These are phyloP conservation scores for Didymodactylos carnosus DNA, from an alignment of 2,888 invertebrate genomes.

Conservation along the genomic window DNA sequence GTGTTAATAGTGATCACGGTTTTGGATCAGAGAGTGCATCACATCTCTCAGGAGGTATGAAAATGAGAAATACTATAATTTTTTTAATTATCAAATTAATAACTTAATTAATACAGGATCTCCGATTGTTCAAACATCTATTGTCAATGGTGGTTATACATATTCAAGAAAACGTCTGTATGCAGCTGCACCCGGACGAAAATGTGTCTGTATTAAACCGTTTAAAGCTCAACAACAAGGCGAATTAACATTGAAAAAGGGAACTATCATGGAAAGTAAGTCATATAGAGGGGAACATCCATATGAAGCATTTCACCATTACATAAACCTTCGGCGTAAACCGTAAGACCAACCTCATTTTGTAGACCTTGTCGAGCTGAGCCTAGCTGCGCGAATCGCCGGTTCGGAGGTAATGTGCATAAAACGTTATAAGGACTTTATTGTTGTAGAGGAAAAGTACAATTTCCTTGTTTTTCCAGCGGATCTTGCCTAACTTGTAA, in stretches of 20 bases:
- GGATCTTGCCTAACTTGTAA: too few relatives aligned
- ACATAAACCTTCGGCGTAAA: too few relatives aligned
- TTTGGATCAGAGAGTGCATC: neutral
- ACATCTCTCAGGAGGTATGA: neutral
- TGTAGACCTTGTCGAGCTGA: too few relatives aligned
- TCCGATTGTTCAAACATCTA: neutral
- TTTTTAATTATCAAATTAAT: neutral
- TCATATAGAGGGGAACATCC: neutral
- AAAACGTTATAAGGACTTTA: too few relatives aligned
- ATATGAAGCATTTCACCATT: too few relatives aligned
- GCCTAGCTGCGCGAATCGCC: too few relatives aligned
- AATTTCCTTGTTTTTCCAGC: too few relatives aligned
- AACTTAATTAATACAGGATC: neutral
- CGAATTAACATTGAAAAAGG: conserved; percentile 61
- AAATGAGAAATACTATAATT: too few relatives aligned
- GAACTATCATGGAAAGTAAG: conserved; percentile 70
- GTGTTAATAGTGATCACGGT: conserved; percentile 1
- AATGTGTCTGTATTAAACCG: conserved; percentile 63
- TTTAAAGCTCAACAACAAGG: conserved; percentile 53
- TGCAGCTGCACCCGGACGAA: conserved; percentile 47
- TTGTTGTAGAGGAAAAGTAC: too few relatives aligned
- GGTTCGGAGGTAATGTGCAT: too few relatives aligned
- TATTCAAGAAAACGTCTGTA: conserved; percentile 17
- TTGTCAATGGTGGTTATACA: conserved; percentile 7
- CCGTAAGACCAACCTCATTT: too few relatives aligned